Evolutionary conservation across 1,140 invertebrate genomes (phyloP).

Genomic region (Periplaneta americana): DNA sequence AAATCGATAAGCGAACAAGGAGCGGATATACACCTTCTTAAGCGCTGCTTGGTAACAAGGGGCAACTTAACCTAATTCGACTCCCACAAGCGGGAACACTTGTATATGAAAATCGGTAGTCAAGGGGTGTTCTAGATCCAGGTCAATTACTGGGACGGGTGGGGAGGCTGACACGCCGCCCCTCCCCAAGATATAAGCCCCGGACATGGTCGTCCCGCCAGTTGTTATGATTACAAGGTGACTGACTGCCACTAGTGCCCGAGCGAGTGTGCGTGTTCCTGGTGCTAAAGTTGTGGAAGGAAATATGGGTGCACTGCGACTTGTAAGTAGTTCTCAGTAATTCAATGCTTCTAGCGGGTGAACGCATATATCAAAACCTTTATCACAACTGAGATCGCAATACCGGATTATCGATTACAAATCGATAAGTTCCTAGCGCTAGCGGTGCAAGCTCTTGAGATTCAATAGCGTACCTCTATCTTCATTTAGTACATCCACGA

Average conservation of each 20-base stretch:
- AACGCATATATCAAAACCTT: too few species aligned
- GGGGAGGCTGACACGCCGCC: background rate
- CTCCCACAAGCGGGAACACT: background rate
- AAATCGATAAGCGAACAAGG: too few species aligned
- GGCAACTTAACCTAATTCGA: too few species aligned
- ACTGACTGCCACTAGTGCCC: background rate
- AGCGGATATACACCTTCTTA: too few species aligned
- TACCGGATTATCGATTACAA: too few species aligned
- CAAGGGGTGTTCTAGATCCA: background rate
- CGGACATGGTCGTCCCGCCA: background rate
- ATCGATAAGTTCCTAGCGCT: too few species aligned
- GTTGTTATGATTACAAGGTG: background rate
- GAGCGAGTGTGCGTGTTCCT: background rate
- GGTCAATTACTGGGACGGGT: background rate
- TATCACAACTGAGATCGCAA: too few species aligned
- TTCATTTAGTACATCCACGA: too few species aligned
- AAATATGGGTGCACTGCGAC: background rate
- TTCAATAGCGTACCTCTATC: too few species aligned
- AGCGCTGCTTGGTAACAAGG: too few species aligned
- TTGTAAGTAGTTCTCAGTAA: background rate
- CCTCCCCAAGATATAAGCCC: background rate
- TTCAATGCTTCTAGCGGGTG: background rate
- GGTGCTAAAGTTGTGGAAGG: background rate
- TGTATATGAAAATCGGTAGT: background rate
- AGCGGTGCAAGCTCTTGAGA: too few species aligned